These are phyloP conservation scores for Aphelinus atriplicis DNA, from an alignment of 1,140 invertebrate genomes.

Conservation along the genomic window DNA sequence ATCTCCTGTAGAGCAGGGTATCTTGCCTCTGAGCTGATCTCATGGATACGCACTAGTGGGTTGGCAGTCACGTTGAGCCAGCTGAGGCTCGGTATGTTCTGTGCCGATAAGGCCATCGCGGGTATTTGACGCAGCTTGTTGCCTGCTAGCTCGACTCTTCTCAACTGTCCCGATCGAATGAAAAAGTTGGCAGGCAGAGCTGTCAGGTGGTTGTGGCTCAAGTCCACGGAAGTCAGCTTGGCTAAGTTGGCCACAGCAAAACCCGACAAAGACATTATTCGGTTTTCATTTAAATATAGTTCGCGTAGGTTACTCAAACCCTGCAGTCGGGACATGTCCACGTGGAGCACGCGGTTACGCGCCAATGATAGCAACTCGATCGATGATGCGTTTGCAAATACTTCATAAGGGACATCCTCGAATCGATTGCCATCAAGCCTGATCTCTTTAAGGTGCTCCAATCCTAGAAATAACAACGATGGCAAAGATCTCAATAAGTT, in stretches of 20 bases:
- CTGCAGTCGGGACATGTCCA: conserved; percentile 80
- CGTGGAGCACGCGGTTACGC: conserved; percentile 74
- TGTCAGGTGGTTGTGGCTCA: conserved; percentile 78
- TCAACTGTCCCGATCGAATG: conserved; percentile 73
- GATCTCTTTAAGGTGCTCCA: conserved; percentile 79
- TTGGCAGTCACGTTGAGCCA: conserved; percentile 86
- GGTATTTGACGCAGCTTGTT: conserved; percentile 87
- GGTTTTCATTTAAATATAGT: conserved; percentile 80
- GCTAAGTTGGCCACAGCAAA: conserved; percentile 79
- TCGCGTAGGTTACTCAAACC: conserved; percentile 79
- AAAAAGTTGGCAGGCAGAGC: conserved; percentile 86
- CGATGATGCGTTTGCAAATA: conserved; percentile 77
- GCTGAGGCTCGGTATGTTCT: conserved; percentile 75
- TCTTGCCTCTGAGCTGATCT: conserved; percentile 70
- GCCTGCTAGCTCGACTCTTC: conserved; percentile 79
- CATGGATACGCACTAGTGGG: conserved; percentile 77
- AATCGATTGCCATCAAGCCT: conserved; percentile 80
- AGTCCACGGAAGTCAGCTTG: conserved; percentile 76
- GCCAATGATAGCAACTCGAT: conserved; percentile 79
- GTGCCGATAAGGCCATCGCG: conserved; percentile 78
- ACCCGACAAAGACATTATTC: conserved; percentile 77
- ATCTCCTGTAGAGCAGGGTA: conserved; percentile 81
- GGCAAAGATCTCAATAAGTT: conserved; percentile 75
- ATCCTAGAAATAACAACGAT: conserved; percentile 73
- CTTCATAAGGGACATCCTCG: conserved; percentile 78